Conservation (phyloP, 2,888 invertebrate genomes). For the Morinoia aosen region DNA sequence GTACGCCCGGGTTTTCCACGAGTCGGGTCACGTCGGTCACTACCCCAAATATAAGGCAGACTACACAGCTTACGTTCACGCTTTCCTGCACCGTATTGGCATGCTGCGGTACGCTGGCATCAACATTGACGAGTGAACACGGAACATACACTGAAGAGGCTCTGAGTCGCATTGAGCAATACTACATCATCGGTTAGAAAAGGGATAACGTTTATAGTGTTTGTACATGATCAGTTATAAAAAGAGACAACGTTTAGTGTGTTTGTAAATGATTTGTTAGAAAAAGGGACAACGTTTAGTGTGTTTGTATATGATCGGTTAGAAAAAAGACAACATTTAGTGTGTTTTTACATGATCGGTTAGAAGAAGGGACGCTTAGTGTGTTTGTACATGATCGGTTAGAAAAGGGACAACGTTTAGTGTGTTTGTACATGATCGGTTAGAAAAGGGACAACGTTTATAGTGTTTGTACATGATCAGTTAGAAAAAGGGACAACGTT, state of each 20-base stretch:
- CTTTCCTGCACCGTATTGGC: constrained; percentile 76
- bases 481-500: too few species aligned
- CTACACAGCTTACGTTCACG: constrained; percentile 77
- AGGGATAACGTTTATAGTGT: too few species aligned
- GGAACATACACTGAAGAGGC: neutral
- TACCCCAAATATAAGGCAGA: constrained; percentile 79
- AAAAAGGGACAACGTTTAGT: too few species aligned
- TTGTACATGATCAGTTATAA: too few species aligned
- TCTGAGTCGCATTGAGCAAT: neutral
- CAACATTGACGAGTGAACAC: constrained; percentile 18
- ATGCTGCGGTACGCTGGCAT: constrained; percentile 49
- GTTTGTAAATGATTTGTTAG: too few species aligned
- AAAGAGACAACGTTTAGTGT: too few species aligned
- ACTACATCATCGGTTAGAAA: too few species aligned
- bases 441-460: neutral
- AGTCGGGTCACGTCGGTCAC: constrained; percentile 83
- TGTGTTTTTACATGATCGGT: too few species aligned
- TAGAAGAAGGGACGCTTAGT: too few species aligned
- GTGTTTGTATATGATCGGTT: too few species aligned
- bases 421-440: neutral
- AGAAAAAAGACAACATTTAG: too few species aligned
- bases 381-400: neutral
- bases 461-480: too few species aligned
- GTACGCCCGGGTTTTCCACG: constrained; percentile 81
- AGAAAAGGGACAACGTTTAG: neutral